Conservation (phyloP, 2,888 invertebrate species). For the Gasteruption jaculator region DNA sequence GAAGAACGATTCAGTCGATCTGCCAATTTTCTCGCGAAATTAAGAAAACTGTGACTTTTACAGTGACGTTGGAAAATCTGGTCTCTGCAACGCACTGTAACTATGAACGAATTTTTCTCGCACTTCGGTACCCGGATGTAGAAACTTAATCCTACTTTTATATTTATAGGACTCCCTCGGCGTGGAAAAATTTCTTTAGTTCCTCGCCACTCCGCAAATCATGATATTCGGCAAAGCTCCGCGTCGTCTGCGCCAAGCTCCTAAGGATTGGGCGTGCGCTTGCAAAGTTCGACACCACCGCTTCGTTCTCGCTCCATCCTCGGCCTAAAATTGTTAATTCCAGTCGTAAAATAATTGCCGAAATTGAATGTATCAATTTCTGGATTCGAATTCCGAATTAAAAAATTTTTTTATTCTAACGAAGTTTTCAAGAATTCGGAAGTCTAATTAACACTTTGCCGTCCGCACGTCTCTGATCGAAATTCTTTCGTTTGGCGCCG, state of each 20-base stretch:
- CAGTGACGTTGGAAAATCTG: conserved; percentile 44
- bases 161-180: conserved; percentile 5
- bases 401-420: background rate
- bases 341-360: background rate
- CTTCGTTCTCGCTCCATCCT: conserved; percentile 79
- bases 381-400: background rate
- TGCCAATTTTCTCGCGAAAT: no score
- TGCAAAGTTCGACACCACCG: conserved; percentile 88
- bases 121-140: conserved; percentile 13
- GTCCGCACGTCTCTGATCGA: no score
- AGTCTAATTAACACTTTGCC: no score
- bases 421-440: no score
- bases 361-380: background rate
- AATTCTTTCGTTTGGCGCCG: no score
- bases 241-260: conserved; percentile 86
- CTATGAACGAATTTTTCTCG: conserved; percentile 13
- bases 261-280: conserved; percentile 87
- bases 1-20: no score
- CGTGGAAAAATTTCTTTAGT: conserved; percentile 25
- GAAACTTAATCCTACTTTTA: conserved; percentile 11
- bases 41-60: conserved; percentile 27
- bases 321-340: conserved; percentile 64
- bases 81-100: conserved; percentile 47
- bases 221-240: conserved; percentile 96
- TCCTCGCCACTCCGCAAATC: conserved; percentile 70